Evolutionary conservation across 2,888 invertebrate species (phyloP), one percentile per base, ranked within the genome.

Genomic region (Apotomis betuletana): DNA sequence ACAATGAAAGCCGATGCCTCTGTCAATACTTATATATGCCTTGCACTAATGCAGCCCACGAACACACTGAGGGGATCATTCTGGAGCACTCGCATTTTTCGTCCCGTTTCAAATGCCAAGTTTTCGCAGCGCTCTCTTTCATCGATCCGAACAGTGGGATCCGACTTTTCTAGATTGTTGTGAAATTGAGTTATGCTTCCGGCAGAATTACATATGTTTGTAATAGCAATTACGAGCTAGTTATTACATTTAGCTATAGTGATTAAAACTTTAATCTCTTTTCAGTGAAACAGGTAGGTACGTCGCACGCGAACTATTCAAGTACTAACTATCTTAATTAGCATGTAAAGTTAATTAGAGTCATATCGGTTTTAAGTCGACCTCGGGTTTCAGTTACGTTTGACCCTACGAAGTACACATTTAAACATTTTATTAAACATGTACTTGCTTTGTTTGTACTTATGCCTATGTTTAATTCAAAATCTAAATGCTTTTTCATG

Each of bases 11-110:
- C 83, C 81, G 80, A 84, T 83, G 83, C 83, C 76, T 79, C 80
- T 84, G 83, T 83, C 83, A 86, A 88, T 89, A 89, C 89, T 89
- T 90, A 88, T 92, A 90, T 92, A 92, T 89, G 85, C 78, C 81
- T 84, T 78, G 82, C 82, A 84, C 81, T 77, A 79, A 77, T 74
- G 78, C 82, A 83, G 73, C 77, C 76, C 82, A 79, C 78, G 73
- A 76, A 76, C 73, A 80, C 82, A 80, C 81, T 78, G 27, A 27
- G 27, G 27, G 27, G 81, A 79, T 78, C 77, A 74, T 76, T 75
- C 75, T 69, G 75, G 70, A 70, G 75, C 72, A 61, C 65, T 13
- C 58, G 73, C 58, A 69, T 57, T 58, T 69, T 67, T 77, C 74
- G 75, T 77, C 77, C 76, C 75, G 72, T 75, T 79, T 76, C 59